Base-by-base conservation (phyloP, 2,797 vertebrate genomes). In the Lates japonicus region DNA sequence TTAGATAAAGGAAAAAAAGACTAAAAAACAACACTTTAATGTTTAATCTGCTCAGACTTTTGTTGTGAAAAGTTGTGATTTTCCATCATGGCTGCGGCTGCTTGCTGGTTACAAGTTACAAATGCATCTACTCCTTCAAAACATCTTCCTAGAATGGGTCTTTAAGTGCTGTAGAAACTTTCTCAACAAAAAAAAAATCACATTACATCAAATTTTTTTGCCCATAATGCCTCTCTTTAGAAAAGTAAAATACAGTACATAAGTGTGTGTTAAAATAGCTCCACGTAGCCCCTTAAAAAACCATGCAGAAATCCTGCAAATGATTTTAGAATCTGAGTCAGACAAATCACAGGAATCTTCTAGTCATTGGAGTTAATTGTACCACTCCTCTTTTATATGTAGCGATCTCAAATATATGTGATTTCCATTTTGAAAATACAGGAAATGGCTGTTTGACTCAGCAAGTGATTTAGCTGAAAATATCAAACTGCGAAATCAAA, bases 311-410 rank as follows among this genome's bases (percentile, higher is more conserved):
- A 39, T 39, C 41, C 17, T 46, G 9, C 11, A 48, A 48, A 37
- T 17, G 7, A 20, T 68, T 29, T 29, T 22, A 13, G 13, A 52
- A 42, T 42, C 13, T 61, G n/a, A 16, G 19, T 39, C 12, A 22
- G 31, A 39, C 6, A 31, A 44, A 46, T 69, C 29, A 2, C 8
- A 17, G 58, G 29, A 35, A 13, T 25, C 19, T 19, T 71, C 31
- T 35, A 42, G 19, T 64, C 60, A 35, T 64, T 41, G 35, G 29
- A 20, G n/a, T 14, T 35, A n/a, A 33, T 70, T 64, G n/a, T 57
- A 61, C 52, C 8, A 9, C 37, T n/a, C 13, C 0, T 16, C 4
- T 6, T n/a, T 7, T 22, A 10, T 42, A 4, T 44, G 42, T 13
- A 44, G 42, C 42, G 14, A 13, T 16, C 14, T 14, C 7, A 44